A percentile compares a stretch with the other conserved stretches of the same genome.
Conservation (phyloP, 92 coral and sea anemone genomes). For the Heliopora coerulea region DNA sequence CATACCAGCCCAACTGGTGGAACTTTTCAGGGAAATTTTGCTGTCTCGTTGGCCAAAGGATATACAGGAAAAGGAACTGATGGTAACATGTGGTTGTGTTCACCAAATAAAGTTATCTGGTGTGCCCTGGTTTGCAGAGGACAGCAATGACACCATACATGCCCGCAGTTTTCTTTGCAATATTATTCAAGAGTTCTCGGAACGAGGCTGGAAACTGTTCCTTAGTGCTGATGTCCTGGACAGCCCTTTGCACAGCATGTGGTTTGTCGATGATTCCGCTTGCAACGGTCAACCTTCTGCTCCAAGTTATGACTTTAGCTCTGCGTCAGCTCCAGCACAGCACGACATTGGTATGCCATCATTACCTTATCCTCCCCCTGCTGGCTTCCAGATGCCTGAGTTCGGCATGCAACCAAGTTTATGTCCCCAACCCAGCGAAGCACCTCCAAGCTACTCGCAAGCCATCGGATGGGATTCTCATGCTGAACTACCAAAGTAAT, state of each 20-base stretch:
- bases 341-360: neutral
- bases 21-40: slow-evolving; percentile 44
- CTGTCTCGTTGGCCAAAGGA: slow-evolving; percentile 57
- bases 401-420: slow-evolving; percentile 5
- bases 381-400: neutral
- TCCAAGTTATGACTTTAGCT: slow-evolving; percentile 11
- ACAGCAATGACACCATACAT: slow-evolving; percentile 39
- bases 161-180: slow-evolving; percentile 50
- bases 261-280: slow-evolving; percentile 51
- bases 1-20: slow-evolving; percentile 50
- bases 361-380: slow-evolving; percentile 3
- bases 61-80: slow-evolving; percentile 46
- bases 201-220: slow-evolving; percentile 44
- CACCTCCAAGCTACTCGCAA: slow-evolving; percentile 8
- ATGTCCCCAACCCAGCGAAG: neutral
- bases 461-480: neutral
- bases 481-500: no score
- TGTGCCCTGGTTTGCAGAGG: slow-evolving; percentile 48
- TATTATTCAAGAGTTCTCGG: slow-evolving; percentile 43
- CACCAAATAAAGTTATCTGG: slow-evolving; percentile 53
- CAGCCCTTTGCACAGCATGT: no score
- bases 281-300: slow-evolving; percentile 5
- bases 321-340: slow-evolving; percentile 10
- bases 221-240: slow-evolving; percentile 47
- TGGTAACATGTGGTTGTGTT: slow-evolving; percentile 29